Percentiles rank a stretch among this genome's conserved stretches.
Conservation (phyloP, 1,140 invertebrate genomes). For the Bacillus rossius region DNA sequence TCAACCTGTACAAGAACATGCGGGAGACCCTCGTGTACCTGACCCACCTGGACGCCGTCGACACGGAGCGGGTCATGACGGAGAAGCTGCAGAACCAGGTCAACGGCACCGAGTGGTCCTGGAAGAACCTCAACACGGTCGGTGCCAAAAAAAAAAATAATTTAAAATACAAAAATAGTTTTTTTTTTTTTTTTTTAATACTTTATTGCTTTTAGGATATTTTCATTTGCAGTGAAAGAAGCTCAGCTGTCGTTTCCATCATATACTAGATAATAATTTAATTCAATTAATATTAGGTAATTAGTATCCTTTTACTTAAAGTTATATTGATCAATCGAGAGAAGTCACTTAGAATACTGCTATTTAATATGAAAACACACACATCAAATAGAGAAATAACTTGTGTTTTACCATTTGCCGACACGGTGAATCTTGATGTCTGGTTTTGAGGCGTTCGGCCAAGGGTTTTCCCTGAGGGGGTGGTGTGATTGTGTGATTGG, state of each 20-base stretch:
- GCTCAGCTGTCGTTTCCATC: no score
- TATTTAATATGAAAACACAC: neutral
- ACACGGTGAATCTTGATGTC: neutral
- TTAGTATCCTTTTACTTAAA: neutral
- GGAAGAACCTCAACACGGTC: conserved; percentile 98
- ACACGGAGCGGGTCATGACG: conserved; percentile 99
- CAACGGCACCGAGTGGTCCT: conserved; percentile 98
- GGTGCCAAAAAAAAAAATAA: no score
- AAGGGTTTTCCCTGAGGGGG: neutral
- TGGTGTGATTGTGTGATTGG: no score
- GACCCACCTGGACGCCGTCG: conserved; percentile 96
- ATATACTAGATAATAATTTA: neutral
- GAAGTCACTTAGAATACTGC: neutral
- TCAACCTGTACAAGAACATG: conserved; percentile 99
- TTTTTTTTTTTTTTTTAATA: no score
- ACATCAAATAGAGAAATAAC: neutral
- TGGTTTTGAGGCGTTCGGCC: no score
- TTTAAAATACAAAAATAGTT: no score
- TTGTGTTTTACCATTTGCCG: neutral
- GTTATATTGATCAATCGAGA: neutral
- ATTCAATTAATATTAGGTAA: neutral
- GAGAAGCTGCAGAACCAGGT: conserved; percentile 99
- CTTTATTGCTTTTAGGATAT: no score
- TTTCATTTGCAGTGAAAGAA: no score
- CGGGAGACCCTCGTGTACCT: conserved; percentile 97